Percentiles rank a stretch among this genome's conserved stretches.
Conservation (phyloP, 1,140 invertebrate species). For the Drosophila biarmipes region DNA sequence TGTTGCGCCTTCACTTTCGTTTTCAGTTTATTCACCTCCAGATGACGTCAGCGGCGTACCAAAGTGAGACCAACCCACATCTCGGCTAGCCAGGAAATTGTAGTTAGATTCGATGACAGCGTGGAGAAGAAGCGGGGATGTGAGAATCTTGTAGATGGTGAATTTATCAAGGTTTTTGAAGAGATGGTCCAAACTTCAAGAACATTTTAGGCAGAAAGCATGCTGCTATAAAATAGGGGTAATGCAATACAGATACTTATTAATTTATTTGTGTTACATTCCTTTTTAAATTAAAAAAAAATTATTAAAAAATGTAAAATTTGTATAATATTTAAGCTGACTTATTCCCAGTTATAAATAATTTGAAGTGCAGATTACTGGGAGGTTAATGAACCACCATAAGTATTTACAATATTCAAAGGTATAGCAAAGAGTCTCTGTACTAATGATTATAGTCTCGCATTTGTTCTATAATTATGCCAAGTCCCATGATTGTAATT, state of each 20-base stretch:
- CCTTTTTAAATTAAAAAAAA: too few species aligned
- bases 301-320: too few species aligned
- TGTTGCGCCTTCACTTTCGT: slow-evolving; percentile 69
- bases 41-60: slow-evolving; percentile 52
- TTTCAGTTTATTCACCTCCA: slow-evolving; percentile 68
- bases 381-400: slow-evolving; percentile 9
- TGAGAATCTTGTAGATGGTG: slow-evolving; percentile 5
- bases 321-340: too few species aligned
- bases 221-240: too few species aligned
- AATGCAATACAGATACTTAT: too few species aligned
- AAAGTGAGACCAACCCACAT: slow-evolving; percentile 44
- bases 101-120: slow-evolving; percentile 30
- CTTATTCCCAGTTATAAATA: too few species aligned
- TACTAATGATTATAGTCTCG: slow-evolving; percentile 45
- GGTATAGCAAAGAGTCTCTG: slow-evolving; percentile 9
- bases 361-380: background rate
- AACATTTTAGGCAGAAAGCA: background rate
- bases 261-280: too few species aligned
- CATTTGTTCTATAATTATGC: slow-evolving; percentile 47
- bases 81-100: slow-evolving; percentile 55
- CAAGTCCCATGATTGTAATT: slow-evolving; percentile 62
- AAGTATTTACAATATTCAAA: slow-evolving; percentile 18
- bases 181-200: background rate
- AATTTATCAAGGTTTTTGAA: slow-evolving; percentile 2
- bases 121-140: background rate